These are phyloP conservation scores for Pelmatolapia mariae DNA, from an alignment of 2,113 vertebrate species.

Conservation along the genomic window DNA sequence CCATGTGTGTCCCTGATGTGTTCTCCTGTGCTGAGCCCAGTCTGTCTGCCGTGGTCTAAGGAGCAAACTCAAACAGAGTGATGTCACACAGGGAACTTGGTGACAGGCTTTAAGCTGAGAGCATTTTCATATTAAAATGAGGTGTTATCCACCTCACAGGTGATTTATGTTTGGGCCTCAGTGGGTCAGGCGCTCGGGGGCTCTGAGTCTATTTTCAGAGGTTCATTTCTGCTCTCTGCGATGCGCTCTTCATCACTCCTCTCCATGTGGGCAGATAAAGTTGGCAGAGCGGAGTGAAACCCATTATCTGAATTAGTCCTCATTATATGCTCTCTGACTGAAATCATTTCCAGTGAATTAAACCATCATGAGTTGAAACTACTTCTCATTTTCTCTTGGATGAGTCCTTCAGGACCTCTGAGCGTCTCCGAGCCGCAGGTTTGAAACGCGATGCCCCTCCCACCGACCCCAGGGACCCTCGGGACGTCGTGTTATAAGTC, in stretches of 20 bases:
- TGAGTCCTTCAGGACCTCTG: not conserved
- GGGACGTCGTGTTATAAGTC: not conserved
- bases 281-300: not conserved
- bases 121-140: not conserved
- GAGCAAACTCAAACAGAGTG: not conserved
- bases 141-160: not conserved
- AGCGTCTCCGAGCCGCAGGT: not conserved
- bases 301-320: conserved; percentile 11
- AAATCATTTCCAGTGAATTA: not conserved
- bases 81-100: not conserved
- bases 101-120: not conserved
- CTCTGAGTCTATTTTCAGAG: not conserved
- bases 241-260: not conserved
- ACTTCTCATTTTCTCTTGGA: not conserved
- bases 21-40: not conserved
- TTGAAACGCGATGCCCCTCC: not conserved
- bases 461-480: not conserved
- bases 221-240: not conserved
- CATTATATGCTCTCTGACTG: not conserved
- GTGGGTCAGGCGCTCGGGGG: not conserved
- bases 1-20: not conserved
- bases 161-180: not conserved
- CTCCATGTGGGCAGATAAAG: not conserved
- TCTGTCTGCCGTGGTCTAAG: not conserved
- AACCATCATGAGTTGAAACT: not conserved